phyloP scores from a whole-genome alignment of 2,797 vertebrate genomes.

The Sarcophilus harrisii region DNA sequence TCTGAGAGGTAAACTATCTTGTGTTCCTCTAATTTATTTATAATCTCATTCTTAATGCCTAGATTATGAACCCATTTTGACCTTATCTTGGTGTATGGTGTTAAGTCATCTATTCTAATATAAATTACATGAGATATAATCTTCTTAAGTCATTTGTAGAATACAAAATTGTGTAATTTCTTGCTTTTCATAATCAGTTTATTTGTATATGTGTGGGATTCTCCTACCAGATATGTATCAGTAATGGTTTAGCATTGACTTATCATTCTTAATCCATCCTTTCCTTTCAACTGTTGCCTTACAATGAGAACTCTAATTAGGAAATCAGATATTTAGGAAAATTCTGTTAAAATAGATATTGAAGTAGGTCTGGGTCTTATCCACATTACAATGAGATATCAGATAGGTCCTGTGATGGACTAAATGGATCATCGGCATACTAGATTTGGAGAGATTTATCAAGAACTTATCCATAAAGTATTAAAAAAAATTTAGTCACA shows the following conservation, averaged over 20 bases:
- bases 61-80: too few relatives aligned
- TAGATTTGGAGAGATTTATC: too few relatives aligned
- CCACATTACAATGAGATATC: background rate
- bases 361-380: background rate
- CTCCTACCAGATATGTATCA: background rate
- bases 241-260: background rate
- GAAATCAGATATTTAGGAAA: background rate
- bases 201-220: background rate
- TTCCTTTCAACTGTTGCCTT: background rate
- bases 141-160: background rate
- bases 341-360: background rate
- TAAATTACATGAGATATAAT: background rate
- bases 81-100: too few relatives aligned
- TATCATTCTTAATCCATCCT: background rate
- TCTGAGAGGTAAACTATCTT: too few relatives aligned
- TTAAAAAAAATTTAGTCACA: too few relatives aligned
- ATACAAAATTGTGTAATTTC: background rate
- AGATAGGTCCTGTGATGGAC: too few relatives aligned
- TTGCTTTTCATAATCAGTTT: background rate
- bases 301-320: background rate
- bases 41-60: too few relatives aligned
- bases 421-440: too few relatives aligned
- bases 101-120: background rate
- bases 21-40: too few relatives aligned
- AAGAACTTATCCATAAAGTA: too few relatives aligned